These are phyloP conservation scores for Anas bahamensis DNA, from an alignment of 2,797 vertebrate species.

Conservation along the genomic window DNA sequence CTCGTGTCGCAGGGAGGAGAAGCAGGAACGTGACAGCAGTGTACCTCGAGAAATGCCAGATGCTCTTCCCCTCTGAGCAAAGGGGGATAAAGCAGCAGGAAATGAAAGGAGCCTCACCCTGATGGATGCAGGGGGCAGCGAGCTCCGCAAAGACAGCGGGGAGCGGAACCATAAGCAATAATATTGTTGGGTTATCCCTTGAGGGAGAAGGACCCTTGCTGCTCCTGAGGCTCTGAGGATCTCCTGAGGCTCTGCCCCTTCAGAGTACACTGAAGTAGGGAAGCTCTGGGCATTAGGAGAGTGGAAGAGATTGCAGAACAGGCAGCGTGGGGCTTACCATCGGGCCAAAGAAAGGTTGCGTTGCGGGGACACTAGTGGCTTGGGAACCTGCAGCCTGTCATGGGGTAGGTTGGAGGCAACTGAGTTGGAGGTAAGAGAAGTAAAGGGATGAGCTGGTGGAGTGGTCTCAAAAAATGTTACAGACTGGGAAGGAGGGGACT, in stretches of 20 bases:
- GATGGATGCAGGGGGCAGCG: not conserved
- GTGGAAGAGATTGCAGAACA: not conserved
- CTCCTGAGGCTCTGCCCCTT: not conserved
- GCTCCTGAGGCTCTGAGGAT: not conserved
- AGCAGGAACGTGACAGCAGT: slow-evolving; percentile 4
- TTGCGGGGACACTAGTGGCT: not conserved
- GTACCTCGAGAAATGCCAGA: slow-evolving; percentile 50
- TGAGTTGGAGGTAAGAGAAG: not conserved
- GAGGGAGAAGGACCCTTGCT: not conserved
- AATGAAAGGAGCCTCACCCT: slow-evolving; percentile 1
- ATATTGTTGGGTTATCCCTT: not conserved
- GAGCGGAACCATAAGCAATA: rapidly evolving
- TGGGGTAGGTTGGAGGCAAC: not conserved
- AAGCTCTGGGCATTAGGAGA: not conserved
- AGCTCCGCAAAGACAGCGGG: not conserved
- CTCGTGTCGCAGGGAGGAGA: not conserved
- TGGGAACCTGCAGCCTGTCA: not conserved
- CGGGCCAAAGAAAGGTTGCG: not conserved
- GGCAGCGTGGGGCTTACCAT: not conserved
- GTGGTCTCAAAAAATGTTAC: not conserved
- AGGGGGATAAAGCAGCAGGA: not conserved
- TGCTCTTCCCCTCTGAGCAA: slow-evolving; percentile 36
- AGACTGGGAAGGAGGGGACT: not conserved
- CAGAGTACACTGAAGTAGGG: not conserved
- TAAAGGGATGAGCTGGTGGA: not conserved